Conservation (phyloP, 92 coral and sea anemone species). For the Siderastrea siderea region DNA sequence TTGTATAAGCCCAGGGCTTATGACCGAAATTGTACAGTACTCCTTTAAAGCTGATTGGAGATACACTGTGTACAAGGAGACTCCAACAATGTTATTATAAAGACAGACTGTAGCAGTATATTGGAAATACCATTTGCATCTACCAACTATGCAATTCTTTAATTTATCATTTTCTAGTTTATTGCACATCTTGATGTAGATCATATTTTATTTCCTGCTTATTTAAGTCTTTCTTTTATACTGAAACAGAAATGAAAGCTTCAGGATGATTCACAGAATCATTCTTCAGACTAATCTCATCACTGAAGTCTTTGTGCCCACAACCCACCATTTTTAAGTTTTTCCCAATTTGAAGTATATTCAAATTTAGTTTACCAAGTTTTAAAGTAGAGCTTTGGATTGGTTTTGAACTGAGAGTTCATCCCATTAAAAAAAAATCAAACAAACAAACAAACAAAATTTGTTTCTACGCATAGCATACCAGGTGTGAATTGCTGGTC, state of each 20-base stretch:
- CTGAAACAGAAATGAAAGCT: constrained; percentile 20
- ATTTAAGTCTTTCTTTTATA: neutral
- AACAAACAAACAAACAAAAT: constrained; percentile 5
- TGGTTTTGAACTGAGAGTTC: neutral
- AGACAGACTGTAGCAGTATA: too few relatives aligned
- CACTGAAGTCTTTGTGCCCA: constrained; percentile 15
- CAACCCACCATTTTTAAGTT: neutral
- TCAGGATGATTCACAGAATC: constrained; percentile 23
- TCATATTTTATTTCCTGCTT: too few relatives aligned
- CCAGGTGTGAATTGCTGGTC: constrained; percentile 19
- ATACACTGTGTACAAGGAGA: too few relatives aligned
- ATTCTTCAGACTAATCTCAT: constrained; percentile 16
- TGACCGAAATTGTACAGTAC: too few relatives aligned
- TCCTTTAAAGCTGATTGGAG: too few relatives aligned
- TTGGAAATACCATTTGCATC: too few relatives aligned
- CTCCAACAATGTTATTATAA: too few relatives aligned
- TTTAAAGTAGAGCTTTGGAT: constrained; percentile 1
- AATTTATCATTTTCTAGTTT: too few relatives aligned
- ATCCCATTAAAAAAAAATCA: neutral
- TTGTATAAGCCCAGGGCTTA: too few relatives aligned
- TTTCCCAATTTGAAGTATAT: neutral
- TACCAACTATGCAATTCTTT: too few relatives aligned
- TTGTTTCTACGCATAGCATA: constrained; percentile 4
- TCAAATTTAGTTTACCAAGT: constrained; percentile 3
- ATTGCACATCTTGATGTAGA: too few relatives aligned